Base-by-base conservation (phyloP, 2,797 vertebrate genomes). In the Epinephelus awoara region DNA sequence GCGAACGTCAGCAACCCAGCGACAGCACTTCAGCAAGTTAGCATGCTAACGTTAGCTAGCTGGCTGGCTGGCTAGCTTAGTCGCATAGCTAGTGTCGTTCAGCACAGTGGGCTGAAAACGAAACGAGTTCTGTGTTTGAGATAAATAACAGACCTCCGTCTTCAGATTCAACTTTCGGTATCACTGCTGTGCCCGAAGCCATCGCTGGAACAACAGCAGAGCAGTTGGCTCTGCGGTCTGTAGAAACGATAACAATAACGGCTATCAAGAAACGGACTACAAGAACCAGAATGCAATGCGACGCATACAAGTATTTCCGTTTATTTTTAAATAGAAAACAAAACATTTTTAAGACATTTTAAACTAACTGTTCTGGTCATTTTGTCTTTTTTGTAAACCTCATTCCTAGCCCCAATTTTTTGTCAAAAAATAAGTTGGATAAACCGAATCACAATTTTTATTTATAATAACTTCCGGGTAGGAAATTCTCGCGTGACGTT, bases 111-210 rank as follows among this genome's bases (percentile, higher is more conserved):
- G 0, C 12, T 21, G 4, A 47, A 17, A 17, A 47, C 15, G 4
- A 1, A 65, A 65, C 3, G 0, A 2, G 3, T 52, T 1, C 12
- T 1, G 1, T 1, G 9, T 5, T 12, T 4, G 17, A 23, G 5
- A 2, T 6, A 1, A 29, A 46, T 1, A 9, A 69, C 85, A 61
- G 68, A 91, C 88, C 88, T 72, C 25, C 77, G 5, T 55, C 72
- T 34, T 7, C 75, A 34, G 52, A 38, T 10, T 67, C 84, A 14
- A 57, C 1, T 0, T 50, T 18, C 19, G 77, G 72, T 2, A 2
- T 4, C 2, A 21, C 40, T 3, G 61, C 2, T 2, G 2, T 23
- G 6, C 25, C 55, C 0, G 68, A 9, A 29, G 77, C 77, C 81
- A 86, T 88, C 44, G 21, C 64, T 34, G 34, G 8, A 34, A 8